Base-by-base conservation (phyloP, 2,113 vertebrate species). In the Siniperca chuatsi region DNA sequence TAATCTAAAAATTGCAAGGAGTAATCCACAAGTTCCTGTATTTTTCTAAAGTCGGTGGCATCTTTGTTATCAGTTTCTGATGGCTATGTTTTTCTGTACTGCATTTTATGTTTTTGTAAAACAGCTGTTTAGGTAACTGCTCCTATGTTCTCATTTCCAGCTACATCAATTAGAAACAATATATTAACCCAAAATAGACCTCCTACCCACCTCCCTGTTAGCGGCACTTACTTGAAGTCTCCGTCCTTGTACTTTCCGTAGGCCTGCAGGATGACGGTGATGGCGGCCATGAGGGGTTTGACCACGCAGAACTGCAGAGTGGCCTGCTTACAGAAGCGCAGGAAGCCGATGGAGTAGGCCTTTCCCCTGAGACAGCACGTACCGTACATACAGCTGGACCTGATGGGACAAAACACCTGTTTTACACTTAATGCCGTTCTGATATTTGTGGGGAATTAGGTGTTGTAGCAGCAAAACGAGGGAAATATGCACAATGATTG, bases 281-380 rank as follows among this genome's bases (percentile, higher is more conserved):
- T 95, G 87, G 96, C 91, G 0, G 98, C 98, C 98, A 99, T 99
- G 89, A 99, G 96, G 0, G 98, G 98, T 87, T 99, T 99, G 84
- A 99, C 97, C 87, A 99, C 98, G n/a, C 98, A 99, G 94, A 99
- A 99, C 96, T 99, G 98, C 86, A 99, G 90, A 2, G 98, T 99
- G 74, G 98, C 98, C 97, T 99, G 98, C 73, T 99, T 99, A 91
- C 98, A 99, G 94, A 99, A 99, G 12, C 98, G 93, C 77, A 99
- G 94, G 93, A 99, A 98, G 52, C 98, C 97, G 4, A 99, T 99
- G 0, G 98, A 99, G 90, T 99, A 99, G 0, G 97, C 97, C 89
- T 96, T 97, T n/a, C 98, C 97, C 96, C 97, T 97, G 61, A 99
- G 96, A 68, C 98, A 99, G 92, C 98, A 99, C 0, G 98, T 99